Percentiles rank a stretch among this genome's conserved stretches.
These are phyloP conservation scores for Lycaena phlaeas DNA, from an alignment of 2,888 invertebrate species.

Conservation along the genomic window DNA sequence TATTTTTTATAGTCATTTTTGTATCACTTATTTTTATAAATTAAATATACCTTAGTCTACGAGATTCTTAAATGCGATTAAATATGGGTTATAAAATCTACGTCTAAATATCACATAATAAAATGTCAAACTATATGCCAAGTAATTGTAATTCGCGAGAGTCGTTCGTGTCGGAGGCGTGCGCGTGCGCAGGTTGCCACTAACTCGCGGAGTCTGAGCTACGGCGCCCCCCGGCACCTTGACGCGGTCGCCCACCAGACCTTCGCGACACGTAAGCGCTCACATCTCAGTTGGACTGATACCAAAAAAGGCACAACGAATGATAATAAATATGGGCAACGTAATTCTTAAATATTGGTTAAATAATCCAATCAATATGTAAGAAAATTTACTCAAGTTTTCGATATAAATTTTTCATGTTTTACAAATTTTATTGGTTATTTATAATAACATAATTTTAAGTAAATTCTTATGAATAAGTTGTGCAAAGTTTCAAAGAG, in stretches of 20 bases:
- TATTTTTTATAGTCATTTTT: conserved; percentile 72
- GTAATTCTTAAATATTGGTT: conserved; percentile 15
- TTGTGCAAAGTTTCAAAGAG: too few relatives aligned
- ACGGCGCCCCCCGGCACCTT: conserved; percentile 36
- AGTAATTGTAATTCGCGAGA: conserved; percentile 53
- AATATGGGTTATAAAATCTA: conserved; percentile 38
- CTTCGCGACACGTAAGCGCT: conserved; percentile 62
- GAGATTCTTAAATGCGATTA: conserved; percentile 57
- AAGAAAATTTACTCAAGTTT: too few relatives aligned
- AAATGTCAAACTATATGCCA: conserved; percentile 54
- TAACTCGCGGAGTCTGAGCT: conserved; percentile 56
- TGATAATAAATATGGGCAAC: conserved; percentile 24
- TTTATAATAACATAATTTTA: too few relatives aligned
- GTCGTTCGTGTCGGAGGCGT: conserved; percentile 62
- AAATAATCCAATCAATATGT: too few relatives aligned
- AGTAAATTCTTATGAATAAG: too few relatives aligned
- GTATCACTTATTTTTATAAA: conserved; percentile 32
- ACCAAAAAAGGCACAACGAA: conserved; percentile 57
- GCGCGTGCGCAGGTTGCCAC: conserved; percentile 63
- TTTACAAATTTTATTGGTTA: too few relatives aligned
- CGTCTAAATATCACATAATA: conserved; percentile 40
- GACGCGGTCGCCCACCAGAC: conserved; percentile 46
- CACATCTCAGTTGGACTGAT: conserved; percentile 53
- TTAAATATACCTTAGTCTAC: conserved; percentile 31
- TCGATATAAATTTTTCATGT: too few relatives aligned